Evolutionary conservation across 2,113 vertebrate species (phyloP).

Genomic region (Ammodytes marinus): DNA sequence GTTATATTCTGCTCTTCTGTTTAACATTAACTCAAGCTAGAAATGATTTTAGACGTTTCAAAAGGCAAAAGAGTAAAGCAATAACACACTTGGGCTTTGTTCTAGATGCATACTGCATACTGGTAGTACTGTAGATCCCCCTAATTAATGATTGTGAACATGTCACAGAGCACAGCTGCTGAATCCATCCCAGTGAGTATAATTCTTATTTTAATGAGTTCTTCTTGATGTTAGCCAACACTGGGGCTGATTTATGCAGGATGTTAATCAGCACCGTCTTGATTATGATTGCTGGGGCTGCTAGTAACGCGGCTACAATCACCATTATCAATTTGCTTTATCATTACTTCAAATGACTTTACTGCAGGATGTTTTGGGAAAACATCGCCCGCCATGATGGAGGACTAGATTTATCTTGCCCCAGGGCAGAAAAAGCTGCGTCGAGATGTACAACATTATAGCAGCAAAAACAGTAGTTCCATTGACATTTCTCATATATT

Average conservation of each 20-base stretch:
- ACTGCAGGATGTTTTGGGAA: slow-evolving; percentile 46
- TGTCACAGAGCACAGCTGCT: slow-evolving; percentile 37
- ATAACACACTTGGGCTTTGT: background rate
- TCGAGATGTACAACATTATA: background rate
- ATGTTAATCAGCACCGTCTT: slow-evolving; percentile 78
- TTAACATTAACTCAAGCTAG: slow-evolving; percentile 3
- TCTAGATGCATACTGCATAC: background rate
- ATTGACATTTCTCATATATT: slow-evolving; percentile 43
- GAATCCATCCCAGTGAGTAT: slow-evolving; percentile 58
- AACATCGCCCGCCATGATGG: slow-evolving; percentile 64
- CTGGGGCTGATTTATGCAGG: slow-evolving; percentile 66
- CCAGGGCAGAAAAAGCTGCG: slow-evolving; percentile 18
- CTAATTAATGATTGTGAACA: slow-evolving; percentile 26
- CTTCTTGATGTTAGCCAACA: slow-evolving; percentile 61
- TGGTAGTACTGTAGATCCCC: background rate
- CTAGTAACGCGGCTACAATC: slow-evolving; percentile 59
- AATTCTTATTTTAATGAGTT: slow-evolving; percentile 64
- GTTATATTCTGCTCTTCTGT: background rate
- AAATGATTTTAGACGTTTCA: background rate
- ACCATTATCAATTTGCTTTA: slow-evolving; percentile 68
- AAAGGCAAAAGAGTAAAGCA: slow-evolving; percentile 2
- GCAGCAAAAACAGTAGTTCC: slow-evolving; percentile 36
- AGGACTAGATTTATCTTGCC: slow-evolving; percentile 35
- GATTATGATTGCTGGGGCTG: slow-evolving; percentile 76
- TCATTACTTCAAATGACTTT: slow-evolving; percentile 65